A percentile compares a stretch with the other conserved stretches of the same genome.
Conservation (phyloP, 53 echinoderm and acorn worm species). For the Holothuria leucospilota region DNA sequence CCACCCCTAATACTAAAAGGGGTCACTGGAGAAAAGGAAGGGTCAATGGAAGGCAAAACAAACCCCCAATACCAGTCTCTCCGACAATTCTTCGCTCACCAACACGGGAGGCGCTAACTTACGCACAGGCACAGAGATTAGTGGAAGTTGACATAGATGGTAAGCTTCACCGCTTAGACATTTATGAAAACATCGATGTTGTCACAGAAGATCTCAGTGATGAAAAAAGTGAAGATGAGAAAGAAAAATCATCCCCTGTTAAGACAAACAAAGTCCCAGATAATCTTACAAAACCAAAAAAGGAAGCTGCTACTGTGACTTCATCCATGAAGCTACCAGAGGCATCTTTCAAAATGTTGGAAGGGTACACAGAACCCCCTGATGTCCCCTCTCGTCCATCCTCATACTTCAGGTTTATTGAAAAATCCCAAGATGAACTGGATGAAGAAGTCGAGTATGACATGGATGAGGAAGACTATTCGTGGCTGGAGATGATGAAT, state of each 20-base stretch:
- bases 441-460: conserved; percentile 99
- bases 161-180: conserved; percentile 88
- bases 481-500: conserved; percentile 95
- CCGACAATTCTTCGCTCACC: conserved; percentile 83
- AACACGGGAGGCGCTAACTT: conserved; percentile 85
- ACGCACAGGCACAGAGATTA: conserved; percentile 96
- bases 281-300: conserved; percentile 66
- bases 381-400: conserved; percentile 82
- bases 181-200: conserved; percentile 95
- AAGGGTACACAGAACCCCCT: conserved; percentile 87
- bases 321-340: conserved; percentile 92
- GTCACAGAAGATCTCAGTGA: conserved; percentile 94
- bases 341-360: conserved; percentile 85
- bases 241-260: conserved; percentile 70
- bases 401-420: conserved; percentile 92
- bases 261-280: conserved; percentile 84
- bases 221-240: conserved; percentile 93
- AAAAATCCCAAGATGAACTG: conserved; percentile 94
- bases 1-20: conserved; percentile 76
- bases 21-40: conserved; percentile 88
- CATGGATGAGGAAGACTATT: conserved; percentile 99
- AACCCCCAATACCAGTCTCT: conserved; percentile 64
- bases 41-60: conserved; percentile 65
- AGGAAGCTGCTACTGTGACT: conserved; percentile 70
- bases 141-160: conserved; percentile 98